Conservation (phyloP, 2,113 vertebrate species). For the Barnardius zonarius region DNA sequence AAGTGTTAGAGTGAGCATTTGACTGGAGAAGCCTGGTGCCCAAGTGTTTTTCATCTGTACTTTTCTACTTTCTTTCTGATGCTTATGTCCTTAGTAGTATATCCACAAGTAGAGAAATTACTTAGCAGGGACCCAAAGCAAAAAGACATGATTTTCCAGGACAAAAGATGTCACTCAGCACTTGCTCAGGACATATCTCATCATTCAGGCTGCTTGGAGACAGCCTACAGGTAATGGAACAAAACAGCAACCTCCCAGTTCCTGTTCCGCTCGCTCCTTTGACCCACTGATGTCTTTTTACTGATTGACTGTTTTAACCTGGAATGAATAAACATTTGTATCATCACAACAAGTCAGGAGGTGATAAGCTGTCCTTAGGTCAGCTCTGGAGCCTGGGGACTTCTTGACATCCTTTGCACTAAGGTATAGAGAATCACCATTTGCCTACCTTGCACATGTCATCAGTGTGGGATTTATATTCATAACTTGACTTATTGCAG, state of each 20-base stretch:
- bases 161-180: background rate
- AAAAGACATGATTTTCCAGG: background rate
- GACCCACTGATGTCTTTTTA: background rate
- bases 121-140: background rate
- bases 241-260: background rate
- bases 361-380: background rate
- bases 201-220: background rate
- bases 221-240: background rate
- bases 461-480: accelerated
- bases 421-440: background rate
- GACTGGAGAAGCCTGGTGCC: accelerated
- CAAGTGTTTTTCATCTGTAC: accelerated
- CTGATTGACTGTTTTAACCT: background rate
- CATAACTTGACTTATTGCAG: background rate
- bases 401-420: background rate
- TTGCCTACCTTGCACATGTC: background rate
- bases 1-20: accelerated
- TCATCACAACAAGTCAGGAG: background rate
- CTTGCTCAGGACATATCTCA: background rate
- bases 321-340: background rate
- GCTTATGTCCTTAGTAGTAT: background rate
- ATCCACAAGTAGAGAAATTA: background rate
- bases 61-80: background rate
- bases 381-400: background rate
- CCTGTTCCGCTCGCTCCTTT: background rate